Evolutionary conservation across 1,140 invertebrate genomes (phyloP).

Genomic region (Dreissena polymorpha): DNA sequence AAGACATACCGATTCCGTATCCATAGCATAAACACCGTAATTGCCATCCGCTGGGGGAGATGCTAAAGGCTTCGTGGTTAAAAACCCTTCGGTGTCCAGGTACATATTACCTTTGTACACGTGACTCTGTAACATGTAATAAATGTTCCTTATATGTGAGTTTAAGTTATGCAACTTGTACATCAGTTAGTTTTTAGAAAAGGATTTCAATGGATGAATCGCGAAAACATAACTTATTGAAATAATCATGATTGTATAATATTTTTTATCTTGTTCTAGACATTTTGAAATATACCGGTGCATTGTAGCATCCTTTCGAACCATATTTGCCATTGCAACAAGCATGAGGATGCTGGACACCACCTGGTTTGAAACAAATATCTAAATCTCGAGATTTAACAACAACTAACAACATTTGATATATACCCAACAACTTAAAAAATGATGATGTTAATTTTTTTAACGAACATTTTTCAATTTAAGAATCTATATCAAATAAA

Average conservation of each 20-base stretch:
- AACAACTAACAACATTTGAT: no score
- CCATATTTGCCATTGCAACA: conserved; percentile 18
- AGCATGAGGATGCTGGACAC: conserved; percentile 19
- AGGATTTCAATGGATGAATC: no score
- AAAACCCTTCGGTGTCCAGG: conserved; percentile 18
- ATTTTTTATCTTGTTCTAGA: no score
- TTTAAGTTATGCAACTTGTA: no score
- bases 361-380: neutral
- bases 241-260: no score
- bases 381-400: neutral
- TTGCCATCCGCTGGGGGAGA: conserved; percentile 4
- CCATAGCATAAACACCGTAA: conserved; percentile 30
- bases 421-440: neutral
- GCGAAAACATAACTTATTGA: no score
- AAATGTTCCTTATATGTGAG: no score
- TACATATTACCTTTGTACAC: conserved; percentile 42
- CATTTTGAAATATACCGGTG: conserved; percentile 2
- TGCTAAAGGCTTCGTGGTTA: neutral
- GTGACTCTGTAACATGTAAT: conserved; percentile 7
- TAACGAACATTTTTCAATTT: no score
- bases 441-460: neutral
- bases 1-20: conserved; percentile 36
- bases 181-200: no score
- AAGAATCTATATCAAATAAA: neutral
- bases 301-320: conserved; percentile 10